Evolutionary conservation across 2,888 invertebrate genomes (phyloP).

Genomic region (Sicus ferrugineus): DNA sequence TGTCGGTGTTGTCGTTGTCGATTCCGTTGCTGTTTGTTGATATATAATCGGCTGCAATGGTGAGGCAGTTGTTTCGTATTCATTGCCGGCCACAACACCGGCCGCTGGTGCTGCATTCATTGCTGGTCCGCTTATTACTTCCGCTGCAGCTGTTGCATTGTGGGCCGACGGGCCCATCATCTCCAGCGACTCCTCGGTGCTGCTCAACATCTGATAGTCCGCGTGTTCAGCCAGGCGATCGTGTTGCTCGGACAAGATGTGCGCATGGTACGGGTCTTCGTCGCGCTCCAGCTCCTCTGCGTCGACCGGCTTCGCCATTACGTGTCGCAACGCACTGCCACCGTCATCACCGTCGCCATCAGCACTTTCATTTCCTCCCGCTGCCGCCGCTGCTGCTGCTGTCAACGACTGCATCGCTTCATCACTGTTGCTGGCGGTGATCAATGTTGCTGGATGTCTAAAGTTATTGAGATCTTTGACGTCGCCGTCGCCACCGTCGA

Average conservation of each 20-base stretch:
- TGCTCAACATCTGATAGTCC: slow-evolving; percentile 57
- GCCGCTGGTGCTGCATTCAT: slow-evolving; percentile 38
- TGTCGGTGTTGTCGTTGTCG: no score
- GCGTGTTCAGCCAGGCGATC: slow-evolving; percentile 59
- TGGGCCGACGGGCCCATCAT: slow-evolving; percentile 35
- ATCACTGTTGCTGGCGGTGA: slow-evolving; percentile 57
- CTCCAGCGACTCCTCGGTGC: slow-evolving; percentile 51
- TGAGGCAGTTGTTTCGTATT: slow-evolving; percentile 52
- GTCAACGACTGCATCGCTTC: slow-evolving; percentile 37
- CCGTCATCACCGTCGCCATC: neutral
- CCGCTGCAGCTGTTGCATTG: slow-evolving; percentile 38
- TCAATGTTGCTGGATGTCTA: slow-evolving; percentile 58
- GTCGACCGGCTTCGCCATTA: neutral
- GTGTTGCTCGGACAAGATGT: slow-evolving; percentile 60
- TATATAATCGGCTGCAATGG: slow-evolving; percentile 38
- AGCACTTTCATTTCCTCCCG: slow-evolving; percentile 33
- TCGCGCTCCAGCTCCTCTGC: slow-evolving; percentile 42
- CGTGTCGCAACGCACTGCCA: neutral
- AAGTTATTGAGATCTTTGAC: slow-evolving; percentile 59
- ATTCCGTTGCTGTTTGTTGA: slow-evolving; percentile 35
- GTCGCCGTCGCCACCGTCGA: slow-evolving; percentile 57
- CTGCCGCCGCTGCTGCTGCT: slow-evolving; percentile 33
- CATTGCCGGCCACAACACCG: slow-evolving; percentile 49
- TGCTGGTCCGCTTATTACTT: slow-evolving; percentile 34
- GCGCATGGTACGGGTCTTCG: slow-evolving; percentile 60